Evolutionary conservation across 2,113 vertebrate species (phyloP).

Genomic region (Chloropsis cyanopogon): DNA sequence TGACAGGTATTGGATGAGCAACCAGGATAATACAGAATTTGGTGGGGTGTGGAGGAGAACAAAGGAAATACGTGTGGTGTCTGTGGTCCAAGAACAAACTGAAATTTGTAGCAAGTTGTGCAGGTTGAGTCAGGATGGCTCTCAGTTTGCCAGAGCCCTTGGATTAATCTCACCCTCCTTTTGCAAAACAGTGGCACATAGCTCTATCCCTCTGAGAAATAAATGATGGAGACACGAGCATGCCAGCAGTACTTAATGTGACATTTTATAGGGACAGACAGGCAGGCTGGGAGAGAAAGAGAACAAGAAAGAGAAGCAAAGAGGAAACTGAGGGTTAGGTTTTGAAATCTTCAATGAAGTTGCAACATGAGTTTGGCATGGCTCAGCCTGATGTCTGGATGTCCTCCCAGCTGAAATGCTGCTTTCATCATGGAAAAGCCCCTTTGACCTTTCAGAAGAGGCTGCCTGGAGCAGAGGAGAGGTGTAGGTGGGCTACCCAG

Average conservation of each 20-base stretch:
- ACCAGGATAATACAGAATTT: not conserved
- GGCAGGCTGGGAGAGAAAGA: not conserved
- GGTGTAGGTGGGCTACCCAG: not conserved
- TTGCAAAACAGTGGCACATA: slow-evolving; percentile 32
- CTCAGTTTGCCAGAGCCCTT: not conserved
- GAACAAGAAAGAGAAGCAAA: slow-evolving; percentile 49
- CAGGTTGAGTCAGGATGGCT: slow-evolving; percentile 6
- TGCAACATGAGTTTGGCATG: slow-evolving; percentile 43
- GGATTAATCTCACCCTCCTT: not conserved
- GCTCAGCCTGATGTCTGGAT: not conserved
- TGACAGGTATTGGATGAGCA: not conserved
- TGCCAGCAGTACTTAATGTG: slow-evolving; percentile 19
- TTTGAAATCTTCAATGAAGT: slow-evolving; percentile 51
- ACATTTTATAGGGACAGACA: slow-evolving; percentile 2
- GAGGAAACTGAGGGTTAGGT: slow-evolving; percentile 46
- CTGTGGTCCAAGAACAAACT: not conserved
- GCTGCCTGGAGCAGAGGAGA: not conserved
- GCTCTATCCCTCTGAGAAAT: slow-evolving; percentile 26
- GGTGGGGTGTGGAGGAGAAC: not conserved
- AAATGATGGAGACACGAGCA: not conserved
- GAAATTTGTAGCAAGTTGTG: not conserved
- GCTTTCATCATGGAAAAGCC: slow-evolving; percentile 21
- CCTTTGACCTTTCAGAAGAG: not conserved
- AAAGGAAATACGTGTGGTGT: not conserved
- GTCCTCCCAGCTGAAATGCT: slow-evolving; percentile 10